phyloP scores from a whole-genome alignment of 2,888 invertebrate species.

The Micoletzkya japonica region DNA sequence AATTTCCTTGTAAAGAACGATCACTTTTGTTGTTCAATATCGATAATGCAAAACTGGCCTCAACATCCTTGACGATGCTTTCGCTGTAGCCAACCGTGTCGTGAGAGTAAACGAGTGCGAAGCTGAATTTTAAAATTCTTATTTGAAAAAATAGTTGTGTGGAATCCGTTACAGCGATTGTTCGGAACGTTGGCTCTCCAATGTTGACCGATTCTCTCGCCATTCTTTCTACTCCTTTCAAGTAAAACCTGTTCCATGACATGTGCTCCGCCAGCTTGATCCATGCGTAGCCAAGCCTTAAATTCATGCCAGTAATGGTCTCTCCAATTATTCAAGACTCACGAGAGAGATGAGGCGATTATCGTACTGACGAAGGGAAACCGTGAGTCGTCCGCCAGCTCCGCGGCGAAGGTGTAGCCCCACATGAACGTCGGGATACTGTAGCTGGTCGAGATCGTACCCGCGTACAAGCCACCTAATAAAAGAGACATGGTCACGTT shows the following conservation, averaged over 20 bases:
- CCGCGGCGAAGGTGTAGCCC: slow-evolving; percentile 38
- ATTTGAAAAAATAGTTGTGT: too few species aligned
- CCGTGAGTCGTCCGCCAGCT: slow-evolving; percentile 31
- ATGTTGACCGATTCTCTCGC: background rate
- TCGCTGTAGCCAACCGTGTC: slow-evolving; percentile 14
- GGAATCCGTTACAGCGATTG: too few species aligned
- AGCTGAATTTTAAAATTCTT: background rate
- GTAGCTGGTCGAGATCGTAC: slow-evolving; percentile 36
- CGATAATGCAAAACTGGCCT: background rate
- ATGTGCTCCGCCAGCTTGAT: slow-evolving; percentile 10
- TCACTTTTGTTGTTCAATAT: background rate
- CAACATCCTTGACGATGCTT: background rate
- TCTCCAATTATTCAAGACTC: background rate
- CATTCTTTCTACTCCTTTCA: background rate
- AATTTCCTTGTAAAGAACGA: background rate
- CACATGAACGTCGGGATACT: slow-evolving; percentile 40
- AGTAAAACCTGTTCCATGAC: slow-evolving; percentile 9
- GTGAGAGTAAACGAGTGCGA: slow-evolving; percentile 17
- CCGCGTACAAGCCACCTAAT: slow-evolving; percentile 26
- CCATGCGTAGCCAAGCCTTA: slow-evolving; percentile 16
- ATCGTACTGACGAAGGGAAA: slow-evolving; percentile 38
- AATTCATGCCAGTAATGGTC: background rate
- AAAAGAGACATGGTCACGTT: too few species aligned
- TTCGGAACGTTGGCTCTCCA: background rate
- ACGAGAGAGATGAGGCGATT: slow-evolving; percentile 8